A percentile compares a stretch with the other conserved stretches of the same genome.
Evolutionary conservation across 2,888 invertebrate species (phyloP).

Genomic region (Hipparchia sbordonii): DNA sequence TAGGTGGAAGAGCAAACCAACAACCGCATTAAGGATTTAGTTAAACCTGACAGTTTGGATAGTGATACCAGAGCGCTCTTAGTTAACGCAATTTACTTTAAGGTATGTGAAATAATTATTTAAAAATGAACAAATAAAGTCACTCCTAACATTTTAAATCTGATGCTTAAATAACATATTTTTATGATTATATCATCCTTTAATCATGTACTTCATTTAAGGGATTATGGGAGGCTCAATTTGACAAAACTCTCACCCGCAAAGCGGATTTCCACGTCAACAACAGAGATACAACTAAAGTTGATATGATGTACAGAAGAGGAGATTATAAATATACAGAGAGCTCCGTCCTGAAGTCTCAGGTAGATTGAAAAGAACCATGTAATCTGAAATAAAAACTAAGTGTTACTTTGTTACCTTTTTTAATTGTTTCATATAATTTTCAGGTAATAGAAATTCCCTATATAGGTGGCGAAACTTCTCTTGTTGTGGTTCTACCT

Average conservation of each 20-base stretch:
- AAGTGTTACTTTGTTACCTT: neutral
- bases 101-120: constrained; percentile 64
- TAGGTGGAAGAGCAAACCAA: constrained; percentile 74
- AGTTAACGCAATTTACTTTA: constrained; percentile 94
- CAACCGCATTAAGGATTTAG: constrained; percentile 77
- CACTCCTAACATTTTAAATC: no score
- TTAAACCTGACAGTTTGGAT: constrained; percentile 80
- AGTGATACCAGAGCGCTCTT: constrained; percentile 85
- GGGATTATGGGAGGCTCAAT: constrained; percentile 87
- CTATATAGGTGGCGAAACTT: constrained; percentile 86
- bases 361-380: constrained; percentile 48
- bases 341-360: constrained; percentile 60
- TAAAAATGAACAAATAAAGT: neutral
- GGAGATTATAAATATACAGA: constrained; percentile 67
- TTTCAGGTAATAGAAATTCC: constrained; percentile 87
- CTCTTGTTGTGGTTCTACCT: constrained; percentile 89
- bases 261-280: constrained; percentile 85
- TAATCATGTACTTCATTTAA: constrained; percentile 35
- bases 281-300: constrained; percentile 78
- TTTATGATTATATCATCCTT: no score
- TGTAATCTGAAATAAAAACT: neutral
- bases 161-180: no score
- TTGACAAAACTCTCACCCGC: constrained; percentile 79
- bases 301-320: constrained; percentile 86
- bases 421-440: constrained; percentile 4